These are phyloP conservation scores for Plagiodera versicolora DNA, from an alignment of 2,888 invertebrate species.

Conservation along the genomic window DNA sequence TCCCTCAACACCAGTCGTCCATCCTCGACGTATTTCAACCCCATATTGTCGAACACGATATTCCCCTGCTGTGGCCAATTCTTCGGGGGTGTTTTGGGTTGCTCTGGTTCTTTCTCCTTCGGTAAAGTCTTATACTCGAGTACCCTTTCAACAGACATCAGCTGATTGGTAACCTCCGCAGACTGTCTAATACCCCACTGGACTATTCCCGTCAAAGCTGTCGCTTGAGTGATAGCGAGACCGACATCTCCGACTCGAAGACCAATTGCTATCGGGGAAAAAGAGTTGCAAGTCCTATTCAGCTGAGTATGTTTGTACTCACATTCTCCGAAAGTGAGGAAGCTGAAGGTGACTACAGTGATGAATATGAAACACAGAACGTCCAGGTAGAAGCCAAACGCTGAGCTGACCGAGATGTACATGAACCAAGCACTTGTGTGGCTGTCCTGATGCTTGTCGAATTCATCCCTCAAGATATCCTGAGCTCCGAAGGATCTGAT, in stretches of 20 bases:
- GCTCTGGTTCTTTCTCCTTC: slow-evolving; percentile 60
- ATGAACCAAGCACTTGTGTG: slow-evolving; percentile 71
- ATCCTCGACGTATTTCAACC: slow-evolving; percentile 66
- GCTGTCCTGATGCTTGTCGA: slow-evolving; percentile 62
- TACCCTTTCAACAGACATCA: slow-evolving; percentile 82
- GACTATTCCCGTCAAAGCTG: slow-evolving; percentile 62
- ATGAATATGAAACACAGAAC: slow-evolving; percentile 66
- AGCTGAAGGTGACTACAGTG: slow-evolving; percentile 67
- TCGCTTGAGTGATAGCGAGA: slow-evolving; percentile 66
- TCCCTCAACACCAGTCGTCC: slow-evolving; percentile 70
- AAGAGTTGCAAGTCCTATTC: not conserved
- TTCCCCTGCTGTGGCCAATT: slow-evolving; percentile 72
- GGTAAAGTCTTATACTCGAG: slow-evolving; percentile 74
- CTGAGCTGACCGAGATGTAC: slow-evolving; percentile 65
- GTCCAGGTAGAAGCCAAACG: slow-evolving; percentile 69
- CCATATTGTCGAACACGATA: slow-evolving; percentile 64
- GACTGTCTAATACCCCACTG: slow-evolving; percentile 83
- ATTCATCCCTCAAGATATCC: slow-evolving; percentile 61
- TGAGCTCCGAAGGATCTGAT: slow-evolving; percentile 77
- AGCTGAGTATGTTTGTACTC: slow-evolving; percentile 25
- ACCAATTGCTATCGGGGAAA: slow-evolving; percentile 30
- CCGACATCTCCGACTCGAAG: slow-evolving; percentile 62
- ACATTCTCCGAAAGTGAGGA: slow-evolving; percentile 57
- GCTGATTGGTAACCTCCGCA: slow-evolving; percentile 76
- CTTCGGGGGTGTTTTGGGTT: slow-evolving; percentile 58